A percentile compares a stretch with the other conserved stretches of the same genome.
Evolutionary conservation across 2,888 invertebrate species (phyloP).

Genomic region (Tachina lurida): DNA sequence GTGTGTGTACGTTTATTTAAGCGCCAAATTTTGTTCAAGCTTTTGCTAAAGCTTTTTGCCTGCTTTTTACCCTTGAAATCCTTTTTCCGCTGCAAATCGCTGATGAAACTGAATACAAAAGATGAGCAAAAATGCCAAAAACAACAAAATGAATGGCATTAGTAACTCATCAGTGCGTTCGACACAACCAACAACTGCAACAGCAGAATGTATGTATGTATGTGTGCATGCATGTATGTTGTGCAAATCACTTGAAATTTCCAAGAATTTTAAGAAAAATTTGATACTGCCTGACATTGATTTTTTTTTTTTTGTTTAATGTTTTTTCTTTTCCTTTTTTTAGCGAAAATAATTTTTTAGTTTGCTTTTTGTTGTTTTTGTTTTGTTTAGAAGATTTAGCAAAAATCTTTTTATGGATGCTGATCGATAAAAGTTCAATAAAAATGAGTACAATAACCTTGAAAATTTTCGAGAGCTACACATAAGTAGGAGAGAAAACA

Average conservation of each 20-base stretch:
- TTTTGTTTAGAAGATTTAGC: conserved; percentile 8
- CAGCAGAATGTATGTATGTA: neutral
- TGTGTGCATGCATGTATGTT: neutral
- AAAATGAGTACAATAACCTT: conserved; percentile 62
- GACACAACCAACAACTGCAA: conserved; percentile 39
- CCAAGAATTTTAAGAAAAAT: conserved; percentile 72
- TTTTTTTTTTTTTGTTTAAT: conserved; percentile 3
- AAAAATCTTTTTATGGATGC: conserved; percentile 19
- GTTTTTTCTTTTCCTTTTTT: conserved; percentile 14
- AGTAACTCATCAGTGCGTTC: conserved; percentile 63
- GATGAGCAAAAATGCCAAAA: conserved; percentile 2
- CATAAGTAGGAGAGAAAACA: neutral
- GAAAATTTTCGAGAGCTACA: conserved; percentile 30
- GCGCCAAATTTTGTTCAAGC: neutral
- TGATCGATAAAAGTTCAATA: conserved; percentile 59
- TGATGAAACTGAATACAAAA: conserved; percentile 21
- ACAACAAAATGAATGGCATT: conserved; percentile 45
- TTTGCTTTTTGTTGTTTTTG: neutral
- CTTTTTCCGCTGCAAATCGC: conserved; percentile 32
- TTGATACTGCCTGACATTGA: conserved; percentile 67
- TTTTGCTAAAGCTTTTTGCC: conserved; percentile 20
- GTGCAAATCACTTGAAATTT: conserved; percentile 74
- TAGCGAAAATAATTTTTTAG: conserved; percentile 13
- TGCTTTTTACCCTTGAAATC: conserved; percentile 36
- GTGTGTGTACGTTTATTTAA: neutral